These are phyloP conservation scores for Tetramorium simillimum DNA, from an alignment of 1,140 invertebrate genomes.

Conservation along the genomic window DNA sequence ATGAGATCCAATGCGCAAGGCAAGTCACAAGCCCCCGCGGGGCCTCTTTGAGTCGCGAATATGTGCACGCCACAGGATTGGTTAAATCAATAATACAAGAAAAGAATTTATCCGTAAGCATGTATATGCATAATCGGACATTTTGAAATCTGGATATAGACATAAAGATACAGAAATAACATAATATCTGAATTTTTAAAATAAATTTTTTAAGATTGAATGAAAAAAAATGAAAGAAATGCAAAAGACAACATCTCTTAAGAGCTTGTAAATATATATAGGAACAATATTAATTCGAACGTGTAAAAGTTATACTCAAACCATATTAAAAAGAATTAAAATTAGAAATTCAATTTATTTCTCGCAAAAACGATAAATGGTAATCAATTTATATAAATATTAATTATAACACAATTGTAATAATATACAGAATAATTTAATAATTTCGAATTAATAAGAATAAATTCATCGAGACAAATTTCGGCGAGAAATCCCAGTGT, in stretches of 20 bases:
- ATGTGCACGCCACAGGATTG: neutral
- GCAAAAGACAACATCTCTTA: neutral
- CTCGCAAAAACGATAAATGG: neutral
- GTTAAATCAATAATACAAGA: neutral
- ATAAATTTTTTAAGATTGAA: neutral
- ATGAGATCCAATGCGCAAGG: constrained; percentile 47
- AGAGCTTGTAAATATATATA: neutral
- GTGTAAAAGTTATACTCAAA: neutral
- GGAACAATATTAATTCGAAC: neutral
- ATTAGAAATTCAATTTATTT: neutral
- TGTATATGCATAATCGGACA: neutral
- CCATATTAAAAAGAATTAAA: neutral
- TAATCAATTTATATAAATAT: neutral
- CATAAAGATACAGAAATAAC: neutral
- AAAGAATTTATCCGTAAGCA: neutral
- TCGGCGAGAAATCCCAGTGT: neutral
- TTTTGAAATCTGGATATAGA: neutral
- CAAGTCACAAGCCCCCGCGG: constrained; percentile 10
- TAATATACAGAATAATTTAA: neutral
- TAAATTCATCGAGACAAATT: neutral
- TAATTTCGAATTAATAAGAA: too few relatives aligned
- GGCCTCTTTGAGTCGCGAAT: constrained; percentile 38
- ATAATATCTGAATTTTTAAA: neutral
- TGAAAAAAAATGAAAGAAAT: neutral
- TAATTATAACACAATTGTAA: neutral